Evolutionary conservation across 2,888 invertebrate species (phyloP).

Genomic region (Rhamnusium bicolor): DNA sequence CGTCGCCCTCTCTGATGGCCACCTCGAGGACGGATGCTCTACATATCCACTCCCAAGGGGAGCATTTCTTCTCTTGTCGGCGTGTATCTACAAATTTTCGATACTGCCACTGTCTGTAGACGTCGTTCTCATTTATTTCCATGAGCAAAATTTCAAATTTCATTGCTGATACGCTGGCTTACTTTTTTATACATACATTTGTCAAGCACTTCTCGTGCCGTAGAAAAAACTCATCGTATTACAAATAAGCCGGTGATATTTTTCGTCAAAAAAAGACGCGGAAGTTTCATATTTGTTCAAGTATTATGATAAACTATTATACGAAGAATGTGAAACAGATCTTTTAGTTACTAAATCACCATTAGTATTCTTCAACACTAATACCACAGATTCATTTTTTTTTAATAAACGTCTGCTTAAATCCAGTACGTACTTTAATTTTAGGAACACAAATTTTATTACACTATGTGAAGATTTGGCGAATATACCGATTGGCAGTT

Average conservation of each 20-base stretch:
- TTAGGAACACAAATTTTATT: too few relatives aligned
- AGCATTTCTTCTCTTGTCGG: conserved; percentile 54
- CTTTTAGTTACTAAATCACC: too few relatives aligned
- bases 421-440: too few relatives aligned
- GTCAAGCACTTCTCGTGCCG: background rate
- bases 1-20: conserved; percentile 54
- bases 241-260: background rate
- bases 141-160: conserved; percentile 31
- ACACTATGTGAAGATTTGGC: too few relatives aligned
- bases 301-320: too few relatives aligned
- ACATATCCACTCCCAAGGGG: conserved; percentile 57
- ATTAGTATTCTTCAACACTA: too few relatives aligned
- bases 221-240: background rate
- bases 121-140: conserved; percentile 29
- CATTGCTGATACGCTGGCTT: background rate
- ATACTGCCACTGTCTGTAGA: conserved; percentile 22
- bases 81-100: conserved; percentile 38
- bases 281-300: background rate
- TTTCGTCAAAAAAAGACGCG: background rate
- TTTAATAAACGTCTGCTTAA: too few relatives aligned
- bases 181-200: background rate
- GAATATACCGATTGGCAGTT: too few relatives aligned
- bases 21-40: conserved; percentile 55
- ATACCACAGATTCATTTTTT: too few relatives aligned
- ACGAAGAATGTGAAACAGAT: too few relatives aligned